Evolutionary conservation across 2,888 invertebrate species (phyloP), one percentile per base, ranked within the genome.

Genomic region (Aplocera efformata): DNA sequence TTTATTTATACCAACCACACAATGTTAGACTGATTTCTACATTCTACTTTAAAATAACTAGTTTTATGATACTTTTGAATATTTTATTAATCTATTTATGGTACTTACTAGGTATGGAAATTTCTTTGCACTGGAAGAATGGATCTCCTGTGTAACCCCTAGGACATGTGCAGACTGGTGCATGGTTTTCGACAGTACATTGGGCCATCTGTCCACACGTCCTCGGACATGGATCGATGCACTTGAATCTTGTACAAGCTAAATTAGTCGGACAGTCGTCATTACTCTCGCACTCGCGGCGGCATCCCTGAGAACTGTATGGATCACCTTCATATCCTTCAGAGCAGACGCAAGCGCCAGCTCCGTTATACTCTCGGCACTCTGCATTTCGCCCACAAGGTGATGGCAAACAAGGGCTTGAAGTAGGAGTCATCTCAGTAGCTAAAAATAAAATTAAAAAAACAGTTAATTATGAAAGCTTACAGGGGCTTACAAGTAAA

Each of bases 341-440:
- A 4, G 92, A 92, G 65, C 96, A 96, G 17, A 91, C 90, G 66
- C 96, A 97, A 23, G 96, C 95, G n/a, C 94, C 95, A 0, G 96
- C 94, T 7, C 94, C 93, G 60, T 95, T 94, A 50, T 91, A 90
- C 75, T 95, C 95, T 5, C 94, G 90, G 60, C 94, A 96, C 75
- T 95, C 94, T 1, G 96, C 94, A 60, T 95, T 94, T 3, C 93
- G 93, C 24, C 96, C 96, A 67, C 96, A 96, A 1, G 96, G 96
- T 40, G 94, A 94, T 32, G 95, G 95, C 37, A 90, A 89, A 63
- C 96, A 96, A 3, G 96, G 95, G 53, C 94, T 92, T n/a, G 91
- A 72, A 27, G 90, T 90, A 29, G 92, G 91, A 40, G 91, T 89
- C 60, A 90, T 88, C 73, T 92, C 91, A 6, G 92, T 90, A 10